phyloP scores from a whole-genome alignment of 2,888 invertebrate species.

The Agrenia bidenticulata region DNA sequence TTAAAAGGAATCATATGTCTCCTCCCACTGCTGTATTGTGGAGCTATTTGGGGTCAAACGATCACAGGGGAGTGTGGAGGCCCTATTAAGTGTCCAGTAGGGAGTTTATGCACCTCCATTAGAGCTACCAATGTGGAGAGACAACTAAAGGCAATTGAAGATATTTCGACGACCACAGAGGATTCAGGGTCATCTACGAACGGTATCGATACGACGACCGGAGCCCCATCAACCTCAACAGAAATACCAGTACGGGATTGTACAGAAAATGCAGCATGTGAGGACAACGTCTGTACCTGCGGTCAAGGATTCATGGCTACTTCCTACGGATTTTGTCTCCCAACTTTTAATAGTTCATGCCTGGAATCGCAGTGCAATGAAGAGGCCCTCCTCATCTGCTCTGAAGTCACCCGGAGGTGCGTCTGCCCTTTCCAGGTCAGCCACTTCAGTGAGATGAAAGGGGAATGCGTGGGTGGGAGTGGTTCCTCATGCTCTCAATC shows the following conservation, averaged over 20 bases:
- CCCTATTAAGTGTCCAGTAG: not conserved
- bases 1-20: too few relatives aligned
- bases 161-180: too few relatives aligned
- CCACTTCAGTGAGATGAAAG: not conserved
- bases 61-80: not conserved
- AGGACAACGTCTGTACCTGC: not conserved
- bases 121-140: too few relatives aligned
- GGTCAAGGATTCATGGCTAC: not conserved
- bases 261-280: not conserved
- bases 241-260: too few relatives aligned
- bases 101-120: not conserved
- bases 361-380: not conserved
- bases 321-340: not conserved
- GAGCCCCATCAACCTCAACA: too few relatives aligned
- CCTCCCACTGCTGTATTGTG: too few relatives aligned
- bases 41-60: too few relatives aligned
- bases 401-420: not conserved
- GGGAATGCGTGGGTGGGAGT: conserved; percentile 6
- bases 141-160: too few relatives aligned
- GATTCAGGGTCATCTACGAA: too few relatives aligned
- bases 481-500: conserved; percentile 8
- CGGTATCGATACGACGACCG: too few relatives aligned
- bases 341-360: not conserved
- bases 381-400: not conserved
- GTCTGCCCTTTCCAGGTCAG: not conserved